Evolutionary conservation across 2,113 vertebrate genomes (phyloP).

Genomic region (Rhinogobius similis): DNA sequence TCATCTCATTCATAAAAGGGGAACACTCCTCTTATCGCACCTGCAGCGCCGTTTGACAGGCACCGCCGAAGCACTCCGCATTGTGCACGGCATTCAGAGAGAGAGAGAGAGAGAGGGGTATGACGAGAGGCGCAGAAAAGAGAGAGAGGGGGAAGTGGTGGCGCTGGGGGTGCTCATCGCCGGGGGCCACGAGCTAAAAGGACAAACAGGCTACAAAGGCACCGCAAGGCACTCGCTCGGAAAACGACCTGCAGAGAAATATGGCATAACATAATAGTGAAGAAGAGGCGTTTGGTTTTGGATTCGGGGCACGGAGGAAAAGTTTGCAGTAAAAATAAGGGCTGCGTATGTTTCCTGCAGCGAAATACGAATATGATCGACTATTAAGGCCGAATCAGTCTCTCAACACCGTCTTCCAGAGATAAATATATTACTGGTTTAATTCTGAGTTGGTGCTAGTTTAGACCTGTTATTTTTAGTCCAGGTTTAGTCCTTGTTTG

Average conservation of each 20-base stretch:
- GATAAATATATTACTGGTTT: too few species aligned
- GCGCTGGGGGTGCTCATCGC: constrained; percentile 40
- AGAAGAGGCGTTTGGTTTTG: background rate
- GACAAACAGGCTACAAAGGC: constrained; percentile 45
- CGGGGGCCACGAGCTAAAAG: constrained; percentile 48
- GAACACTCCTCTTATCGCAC: background rate
- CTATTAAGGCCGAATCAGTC: too few species aligned
- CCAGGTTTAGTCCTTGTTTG: too few species aligned
- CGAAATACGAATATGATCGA: too few species aligned
- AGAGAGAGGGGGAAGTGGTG: constrained; percentile 12
- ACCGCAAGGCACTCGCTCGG: constrained; percentile 8
- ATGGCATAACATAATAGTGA: background rate
- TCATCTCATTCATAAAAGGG: constrained; percentile 27
- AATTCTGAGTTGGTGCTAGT: too few species aligned
- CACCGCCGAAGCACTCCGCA: constrained; percentile 10
- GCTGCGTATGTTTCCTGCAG: too few species aligned
- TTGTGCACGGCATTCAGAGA: constrained; percentile 28
- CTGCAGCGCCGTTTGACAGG: background rate
- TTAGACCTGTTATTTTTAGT: too few species aligned
- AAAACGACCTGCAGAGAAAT: background rate
- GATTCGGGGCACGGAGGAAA: background rate
- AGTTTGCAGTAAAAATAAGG: background rate
- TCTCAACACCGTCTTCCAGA: too few species aligned
- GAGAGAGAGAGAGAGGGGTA: constrained; percentile 11
- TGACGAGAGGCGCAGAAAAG: constrained; percentile 5